phyloP scores from a whole-genome alignment of 2,888 invertebrate species.

The Erebia epiphron region DNA sequence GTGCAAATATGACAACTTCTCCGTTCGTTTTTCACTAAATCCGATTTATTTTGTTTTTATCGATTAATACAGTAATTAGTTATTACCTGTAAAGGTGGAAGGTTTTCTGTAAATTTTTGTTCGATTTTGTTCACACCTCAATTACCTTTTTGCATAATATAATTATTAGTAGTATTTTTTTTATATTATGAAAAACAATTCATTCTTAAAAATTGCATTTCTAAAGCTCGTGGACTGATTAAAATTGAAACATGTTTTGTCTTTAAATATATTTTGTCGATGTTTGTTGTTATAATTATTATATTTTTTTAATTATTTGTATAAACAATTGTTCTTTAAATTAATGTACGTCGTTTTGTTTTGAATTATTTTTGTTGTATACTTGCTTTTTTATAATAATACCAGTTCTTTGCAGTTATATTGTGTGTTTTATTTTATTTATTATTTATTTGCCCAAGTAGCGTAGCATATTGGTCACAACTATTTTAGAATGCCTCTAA shows the following conservation, averaged over 20 bases:
- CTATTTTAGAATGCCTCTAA: constrained; percentile 55
- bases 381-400: constrained; percentile 89
- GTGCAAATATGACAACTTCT: constrained; percentile 79
- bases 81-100: constrained; percentile 63
- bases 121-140: constrained; percentile 45
- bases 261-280: constrained; percentile 83
- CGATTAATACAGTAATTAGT: constrained; percentile 54
- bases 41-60: constrained; percentile 48
- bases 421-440: constrained; percentile 84
- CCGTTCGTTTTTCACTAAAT: constrained; percentile 52
- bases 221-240: constrained; percentile 79
- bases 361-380: constrained; percentile 89
- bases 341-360: constrained; percentile 90
- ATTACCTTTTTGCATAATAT: constrained; percentile 73
- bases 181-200: constrained; percentile 62
- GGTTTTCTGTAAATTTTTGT: constrained; percentile 58
- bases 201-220: constrained; percentile 81
- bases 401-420: constrained; percentile 88
- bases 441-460: constrained; percentile 70
- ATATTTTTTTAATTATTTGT: constrained; percentile 87
- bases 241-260: constrained; percentile 81
- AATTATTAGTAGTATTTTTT: constrained; percentile 62
- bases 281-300: constrained; percentile 85
- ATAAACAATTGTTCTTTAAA: constrained; percentile 89
- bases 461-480: constrained; percentile 58